Base-by-base conservation (phyloP, 1,140 invertebrate genomes). In the Hormaphis cornu region DNA sequence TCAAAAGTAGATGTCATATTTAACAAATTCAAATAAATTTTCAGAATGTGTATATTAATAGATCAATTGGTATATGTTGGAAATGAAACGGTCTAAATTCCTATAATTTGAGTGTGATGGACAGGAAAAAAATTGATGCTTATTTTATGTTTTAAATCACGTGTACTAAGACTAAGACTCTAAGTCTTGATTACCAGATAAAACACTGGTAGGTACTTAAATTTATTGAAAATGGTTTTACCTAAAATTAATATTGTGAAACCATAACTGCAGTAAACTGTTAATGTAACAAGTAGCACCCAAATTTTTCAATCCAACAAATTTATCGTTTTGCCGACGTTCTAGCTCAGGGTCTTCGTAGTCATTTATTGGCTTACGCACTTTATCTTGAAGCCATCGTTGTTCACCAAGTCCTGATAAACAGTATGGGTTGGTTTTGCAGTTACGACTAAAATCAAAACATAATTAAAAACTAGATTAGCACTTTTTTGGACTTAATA, bases 261-360 rank as follows among this genome's bases (percentile, higher is more conserved):
- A 88, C 86, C 86, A 88, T 26, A 88, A 79, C 78, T 89, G 87
- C 42, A 89, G 80, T 70, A 87, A 81, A 73, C 85, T 86, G 77
- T 89, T 89, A 8, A 88, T 84, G 75, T 89, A 89, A 77, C 87
- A 89, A 10, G 87, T 89, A 18, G 86, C 86, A 46, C 87, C 87
- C 59, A 88, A 77, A 80, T 89, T 89, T 76, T 84, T 84, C 52
- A 89, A 76, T 16, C 87, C 87, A 42, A 85, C 85, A 79, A 82
- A 82, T 53, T 80, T 77, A 0, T 78, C 79, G 24, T 78, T 77
- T 69, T 79, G 76, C 18, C 83, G 75, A 35, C 82, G 74, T 75
- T 84, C 82, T 1, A 75, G 74, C 30, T 82, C 75, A 70, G 81
- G 82, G 76, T 84, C 81, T 74, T 84, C 82, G 69, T 83, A 77